These are phyloP conservation scores for Trissolcus basalis DNA, from an alignment of 1,140 invertebrate genomes.

Conservation along the genomic window DNA sequence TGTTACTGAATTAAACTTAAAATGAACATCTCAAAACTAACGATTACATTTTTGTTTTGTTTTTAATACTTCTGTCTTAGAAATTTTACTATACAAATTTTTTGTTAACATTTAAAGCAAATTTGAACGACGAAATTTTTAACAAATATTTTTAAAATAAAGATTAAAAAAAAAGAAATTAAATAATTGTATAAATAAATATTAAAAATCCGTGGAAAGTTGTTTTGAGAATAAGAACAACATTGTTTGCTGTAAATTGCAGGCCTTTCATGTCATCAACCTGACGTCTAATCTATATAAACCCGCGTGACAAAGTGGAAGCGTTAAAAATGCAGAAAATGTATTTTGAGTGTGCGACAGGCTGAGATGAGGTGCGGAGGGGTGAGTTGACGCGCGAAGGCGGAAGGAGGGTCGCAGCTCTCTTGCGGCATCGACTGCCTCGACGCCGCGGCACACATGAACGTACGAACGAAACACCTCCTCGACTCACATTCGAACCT, in stretches of 20 bases:
- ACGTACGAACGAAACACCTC: constrained; percentile 53
- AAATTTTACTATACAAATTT: too few relatives aligned
- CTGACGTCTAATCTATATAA: constrained; percentile 15
- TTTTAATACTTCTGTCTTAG: too few relatives aligned
- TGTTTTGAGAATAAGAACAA: background rate
- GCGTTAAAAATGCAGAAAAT: constrained; percentile 25
- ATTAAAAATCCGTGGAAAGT: too few relatives aligned
- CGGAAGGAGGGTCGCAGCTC: constrained; percentile 1
- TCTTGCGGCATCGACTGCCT: background rate
- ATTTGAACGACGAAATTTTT: too few relatives aligned
- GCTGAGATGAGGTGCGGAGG: background rate
- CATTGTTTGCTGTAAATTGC: background rate
- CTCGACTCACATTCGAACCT: constrained; percentile 55
- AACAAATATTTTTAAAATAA: too few relatives aligned
- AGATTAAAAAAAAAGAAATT: too few relatives aligned
- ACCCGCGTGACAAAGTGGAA: constrained; percentile 13
- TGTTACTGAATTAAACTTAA: background rate
- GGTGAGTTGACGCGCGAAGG: constrained; percentile 10
- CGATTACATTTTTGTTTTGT: too few relatives aligned
- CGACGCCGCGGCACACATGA: constrained; percentile 24
- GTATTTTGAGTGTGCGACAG: constrained; percentile 16
- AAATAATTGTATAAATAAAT: too few relatives aligned
- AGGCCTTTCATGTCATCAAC: constrained; percentile 11
- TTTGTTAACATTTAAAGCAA: too few relatives aligned
- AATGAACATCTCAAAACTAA: too few relatives aligned